These are phyloP conservation scores for Dinothrombium tinctorium DNA, from an alignment of 1,140 invertebrate species.

Conservation along the genomic window DNA sequence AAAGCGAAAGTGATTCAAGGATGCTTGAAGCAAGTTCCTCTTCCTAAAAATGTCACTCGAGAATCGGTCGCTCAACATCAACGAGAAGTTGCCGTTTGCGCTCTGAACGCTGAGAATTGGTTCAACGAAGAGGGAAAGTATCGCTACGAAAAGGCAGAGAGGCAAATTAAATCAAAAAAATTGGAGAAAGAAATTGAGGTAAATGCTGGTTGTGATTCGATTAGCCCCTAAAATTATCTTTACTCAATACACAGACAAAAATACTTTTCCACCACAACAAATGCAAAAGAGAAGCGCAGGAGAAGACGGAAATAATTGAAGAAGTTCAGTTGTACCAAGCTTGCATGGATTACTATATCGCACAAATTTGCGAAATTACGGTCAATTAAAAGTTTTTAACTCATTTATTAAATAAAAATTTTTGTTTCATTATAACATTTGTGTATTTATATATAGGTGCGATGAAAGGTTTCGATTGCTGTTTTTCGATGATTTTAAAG, in stretches of 20 bases:
- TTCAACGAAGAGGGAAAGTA: constrained; percentile 15
- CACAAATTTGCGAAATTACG: constrained; percentile 8
- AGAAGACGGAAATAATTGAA: constrained; percentile 9
- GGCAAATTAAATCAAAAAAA: constrained; percentile 16
- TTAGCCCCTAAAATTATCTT: constrained; percentile 8
- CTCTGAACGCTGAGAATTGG: constrained; percentile 11
- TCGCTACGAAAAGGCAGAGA: constrained; percentile 15
- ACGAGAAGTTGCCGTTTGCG: constrained; percentile 5
- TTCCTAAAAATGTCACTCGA: constrained; percentile 5
- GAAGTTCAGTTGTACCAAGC: constrained; percentile 12
- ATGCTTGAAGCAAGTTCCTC: constrained; percentile 2
- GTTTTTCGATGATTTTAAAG: no score
- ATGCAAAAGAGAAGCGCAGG: constrained; percentile 8
- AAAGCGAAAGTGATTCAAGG: constrained; percentile 5
- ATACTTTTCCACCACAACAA: constrained; percentile 6
- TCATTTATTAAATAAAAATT: no score
- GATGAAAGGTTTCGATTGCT: no score
- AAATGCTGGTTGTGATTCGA: not conserved
- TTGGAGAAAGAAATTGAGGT: constrained; percentile 5
- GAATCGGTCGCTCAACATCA: constrained; percentile 7
- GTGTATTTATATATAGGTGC: no score
- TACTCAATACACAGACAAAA: not conserved
- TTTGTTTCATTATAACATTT: no score
- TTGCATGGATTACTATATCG: constrained; percentile 11
- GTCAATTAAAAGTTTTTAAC: no score